Evolutionary conservation across 2,113 vertebrate species (phyloP), one percentile per base, ranked within the genome.

Genomic region (Nestor notabilis): DNA sequence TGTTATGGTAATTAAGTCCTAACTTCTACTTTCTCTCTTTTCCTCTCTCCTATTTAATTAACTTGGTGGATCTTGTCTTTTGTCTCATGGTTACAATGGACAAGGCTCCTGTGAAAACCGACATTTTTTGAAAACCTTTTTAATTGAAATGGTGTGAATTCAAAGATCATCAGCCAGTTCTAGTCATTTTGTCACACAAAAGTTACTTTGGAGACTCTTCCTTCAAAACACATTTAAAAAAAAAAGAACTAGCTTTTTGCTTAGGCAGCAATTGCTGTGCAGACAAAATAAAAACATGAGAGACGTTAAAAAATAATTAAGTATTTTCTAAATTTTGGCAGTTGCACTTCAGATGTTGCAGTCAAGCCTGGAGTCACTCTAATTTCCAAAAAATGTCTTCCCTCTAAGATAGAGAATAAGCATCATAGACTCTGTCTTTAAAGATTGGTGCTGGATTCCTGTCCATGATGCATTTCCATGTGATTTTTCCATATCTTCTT

Each of bases 141-240:
- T 37, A 94, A 90, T 95, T 91, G 66, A 95, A 87, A 94, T 83
- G 74, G 87, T 70, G 82, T n/a, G 44, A 89, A 95, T 87, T 96
- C 78, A 93, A 92, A 90, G 23, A 60, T 37, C 3, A 0, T 85
- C 82, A 94, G 47, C 39, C 65, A 88, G 35, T 94, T 89, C 37
- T 65, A 91, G 69, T 75, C 13, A 91, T 85, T 88, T 88, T 90
- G 70, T 71, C 44, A 49, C 17, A 65, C 71, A 33, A 44, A 93
- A 88, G 66, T 69, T 92, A 16, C 61, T 93, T 72, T 93, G 61
- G 75, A 95, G 41, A 90, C 14, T 90, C 56, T 87, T 91, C 7
- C 18, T 19, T 21, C 33, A 68, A n/a, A 24, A 23, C 5, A 56
- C 13, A 23, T 7, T 44, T 58, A 4, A 75, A 89, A 69, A n/a